phyloP scores from a whole-genome alignment of 2,888 invertebrate genomes.

The Beris chalybata region DNA sequence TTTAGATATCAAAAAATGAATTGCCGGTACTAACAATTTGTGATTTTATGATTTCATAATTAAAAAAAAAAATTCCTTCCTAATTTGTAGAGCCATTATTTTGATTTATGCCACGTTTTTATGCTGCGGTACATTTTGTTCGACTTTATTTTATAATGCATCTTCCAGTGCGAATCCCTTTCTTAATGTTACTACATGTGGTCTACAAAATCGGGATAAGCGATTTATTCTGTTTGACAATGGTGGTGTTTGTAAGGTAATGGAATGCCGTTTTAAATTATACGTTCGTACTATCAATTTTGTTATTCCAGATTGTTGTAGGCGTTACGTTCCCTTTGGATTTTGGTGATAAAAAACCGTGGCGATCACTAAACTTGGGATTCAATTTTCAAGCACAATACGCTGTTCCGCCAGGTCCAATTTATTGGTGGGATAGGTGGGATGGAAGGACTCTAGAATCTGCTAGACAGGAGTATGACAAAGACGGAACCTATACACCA shows the following conservation, averaged over 20 bases:
- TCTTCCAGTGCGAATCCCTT: too few species aligned
- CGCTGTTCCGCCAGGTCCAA: constrained; percentile 46
- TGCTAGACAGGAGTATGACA: constrained; percentile 24
- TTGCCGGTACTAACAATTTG: too few species aligned
- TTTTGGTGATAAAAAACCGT: constrained; percentile 47
- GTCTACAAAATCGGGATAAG: not conserved
- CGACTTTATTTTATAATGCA: too few species aligned
- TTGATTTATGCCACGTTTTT: too few species aligned
- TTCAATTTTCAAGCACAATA: constrained; percentile 48
- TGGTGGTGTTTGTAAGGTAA: constrained; percentile 21
- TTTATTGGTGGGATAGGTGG: constrained; percentile 49
- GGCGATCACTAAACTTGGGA: constrained; percentile 47
- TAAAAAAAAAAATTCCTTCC: too few species aligned
- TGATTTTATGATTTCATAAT: too few species aligned
- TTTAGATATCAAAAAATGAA: too few species aligned
- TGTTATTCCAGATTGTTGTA: constrained; percentile 41
- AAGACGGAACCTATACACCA: constrained; percentile 23
- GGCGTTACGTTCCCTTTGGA: constrained; percentile 46
- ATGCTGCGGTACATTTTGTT: too few species aligned
- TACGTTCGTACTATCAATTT: not conserved
- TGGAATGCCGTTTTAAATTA: not conserved
- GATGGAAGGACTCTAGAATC: constrained; percentile 24
- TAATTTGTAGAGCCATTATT: too few species aligned
- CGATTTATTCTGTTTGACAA: constrained; percentile 13
- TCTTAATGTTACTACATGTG: too few species aligned